Evolutionary conservation across 1,140 invertebrate genomes (phyloP).

Genomic region (Euschistus heros): DNA sequence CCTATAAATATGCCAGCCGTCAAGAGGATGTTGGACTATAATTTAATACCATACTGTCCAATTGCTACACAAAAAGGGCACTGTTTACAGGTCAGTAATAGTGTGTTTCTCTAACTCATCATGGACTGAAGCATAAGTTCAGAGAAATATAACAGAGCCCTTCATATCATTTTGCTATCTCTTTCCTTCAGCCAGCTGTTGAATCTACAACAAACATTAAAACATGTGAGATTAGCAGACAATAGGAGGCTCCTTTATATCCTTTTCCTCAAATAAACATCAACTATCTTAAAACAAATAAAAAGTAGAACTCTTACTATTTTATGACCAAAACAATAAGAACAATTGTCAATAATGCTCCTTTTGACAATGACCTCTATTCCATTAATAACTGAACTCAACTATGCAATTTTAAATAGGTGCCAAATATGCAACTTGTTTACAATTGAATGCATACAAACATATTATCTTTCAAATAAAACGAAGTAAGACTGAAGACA

Average conservation of each 20-base stretch:
- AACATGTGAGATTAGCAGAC: neutral
- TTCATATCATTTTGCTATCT: neutral
- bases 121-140: neutral
- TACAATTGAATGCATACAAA: too few species aligned
- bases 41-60: slow-evolving; percentile 14
- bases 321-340: neutral
- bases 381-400: slow-evolving; percentile 17
- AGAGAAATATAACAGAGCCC: neutral
- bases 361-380: slow-evolving; percentile 15
- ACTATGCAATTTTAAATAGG: neutral
- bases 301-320: neutral
- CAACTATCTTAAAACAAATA: neutral
- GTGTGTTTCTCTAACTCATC: neutral
- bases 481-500: too few species aligned
- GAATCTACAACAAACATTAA: slow-evolving; percentile 10
- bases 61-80: neutral
- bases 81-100: neutral
- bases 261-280: neutral
- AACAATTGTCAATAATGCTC: neutral
- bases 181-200: neutral
- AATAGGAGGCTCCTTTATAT: neutral
- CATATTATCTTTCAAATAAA: too few species aligned
- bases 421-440: slow-evolving; percentile 5
- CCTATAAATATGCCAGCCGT: neutral
- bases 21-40: slow-evolving; percentile 15